Conservation (phyloP, 2,888 invertebrate species). For the Syritta pipiens region DNA sequence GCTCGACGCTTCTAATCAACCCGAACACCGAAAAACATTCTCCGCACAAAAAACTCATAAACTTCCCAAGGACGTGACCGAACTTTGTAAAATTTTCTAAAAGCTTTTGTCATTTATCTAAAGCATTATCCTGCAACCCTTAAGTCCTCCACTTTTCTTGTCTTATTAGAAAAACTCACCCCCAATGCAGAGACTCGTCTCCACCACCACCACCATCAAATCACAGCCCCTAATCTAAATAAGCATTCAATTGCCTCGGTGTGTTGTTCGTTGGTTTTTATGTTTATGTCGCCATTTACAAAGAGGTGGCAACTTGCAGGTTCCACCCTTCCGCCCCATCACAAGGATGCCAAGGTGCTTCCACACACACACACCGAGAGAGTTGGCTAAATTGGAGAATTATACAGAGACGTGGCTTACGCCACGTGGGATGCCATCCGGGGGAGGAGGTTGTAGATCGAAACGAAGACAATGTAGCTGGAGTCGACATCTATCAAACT, state of each 20-base stretch:
- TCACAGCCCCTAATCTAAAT: slow-evolving; percentile 66
- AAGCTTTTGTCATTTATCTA: slow-evolving; percentile 66
- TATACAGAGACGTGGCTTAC: slow-evolving; percentile 63
- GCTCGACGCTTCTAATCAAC: slow-evolving; percentile 55
- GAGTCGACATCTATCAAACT: slow-evolving; percentile 67
- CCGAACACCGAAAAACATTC: slow-evolving; percentile 65
- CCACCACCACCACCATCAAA: slow-evolving; percentile 31
- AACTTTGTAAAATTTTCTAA: slow-evolving; percentile 65
- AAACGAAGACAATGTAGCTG: slow-evolving; percentile 36
- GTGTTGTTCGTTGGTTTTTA: slow-evolving; percentile 66
- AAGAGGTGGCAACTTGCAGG: slow-evolving; percentile 60
- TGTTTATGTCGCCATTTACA: slow-evolving; percentile 68
- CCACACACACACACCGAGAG: slow-evolving; percentile 47
- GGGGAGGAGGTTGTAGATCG: neutral
- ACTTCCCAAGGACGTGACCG: slow-evolving; percentile 56
- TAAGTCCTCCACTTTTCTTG: slow-evolving; percentile 38
- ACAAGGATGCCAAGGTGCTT: slow-evolving; percentile 38
- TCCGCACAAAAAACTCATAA: slow-evolving; percentile 66
- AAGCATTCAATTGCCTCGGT: slow-evolving; percentile 68
- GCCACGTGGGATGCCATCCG: slow-evolving; percentile 11
- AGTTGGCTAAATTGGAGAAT: slow-evolving; percentile 67
- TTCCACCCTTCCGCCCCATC: slow-evolving; percentile 13
- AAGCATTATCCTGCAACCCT: slow-evolving; percentile 66
- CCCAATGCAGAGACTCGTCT: neutral
- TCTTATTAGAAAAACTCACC: slow-evolving; percentile 46